Base-by-base conservation (phyloP, 1,140 invertebrate species). In the Bombus turneri region DNA sequence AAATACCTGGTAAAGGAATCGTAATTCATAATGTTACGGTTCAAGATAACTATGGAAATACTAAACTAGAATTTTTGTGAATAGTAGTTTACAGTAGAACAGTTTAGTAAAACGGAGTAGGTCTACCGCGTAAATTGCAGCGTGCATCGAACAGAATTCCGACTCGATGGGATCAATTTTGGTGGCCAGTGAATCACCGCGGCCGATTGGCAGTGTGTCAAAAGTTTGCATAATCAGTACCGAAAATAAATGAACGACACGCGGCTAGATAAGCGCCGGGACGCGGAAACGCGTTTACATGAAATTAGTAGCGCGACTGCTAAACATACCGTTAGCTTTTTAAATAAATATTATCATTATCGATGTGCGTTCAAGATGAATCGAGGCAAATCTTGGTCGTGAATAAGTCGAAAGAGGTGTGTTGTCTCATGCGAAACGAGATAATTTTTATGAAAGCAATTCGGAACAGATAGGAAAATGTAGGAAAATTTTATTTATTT, bases 141-240 rank as follows among this genome's bases (percentile, higher is more conserved):
- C 31, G 82, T 62, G 66, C 37, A n/a, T 71, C 74, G 53, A n/a
- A 31, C 76, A 72, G 66, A 85, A 72, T 72, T 85, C 39, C 31
- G 68, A 64, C n/a, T 57, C 3, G n/a, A 37, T 3, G n/a, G 62
- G 37, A 72, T 77, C 77, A 37, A 62, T 71, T 43, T 68, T n/a
- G n/a, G n/a, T 28, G 25, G 22, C 2, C 9, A 25, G 76, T 85
- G 84, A 89, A 86, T 88, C 87, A 88, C 47, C 77, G 39, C 43
- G 34, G 37, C 64, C 66, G 81, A 69, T 75, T 90, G 88, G 88
- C 88, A 85, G 22, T 57, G 69, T 73, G 81, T 89, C 88, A 89
- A 74, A 75, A 75, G 85, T 90, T 90, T 90, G 88, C 81, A 90
- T 89, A 90, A 90, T 90, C 85, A 62, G 59, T 57, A 66, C 83